Evolutionary conservation across 2,888 invertebrate species (phyloP), one percentile per base, ranked within the genome.

Genomic region (Nymphalis urticae): DNA sequence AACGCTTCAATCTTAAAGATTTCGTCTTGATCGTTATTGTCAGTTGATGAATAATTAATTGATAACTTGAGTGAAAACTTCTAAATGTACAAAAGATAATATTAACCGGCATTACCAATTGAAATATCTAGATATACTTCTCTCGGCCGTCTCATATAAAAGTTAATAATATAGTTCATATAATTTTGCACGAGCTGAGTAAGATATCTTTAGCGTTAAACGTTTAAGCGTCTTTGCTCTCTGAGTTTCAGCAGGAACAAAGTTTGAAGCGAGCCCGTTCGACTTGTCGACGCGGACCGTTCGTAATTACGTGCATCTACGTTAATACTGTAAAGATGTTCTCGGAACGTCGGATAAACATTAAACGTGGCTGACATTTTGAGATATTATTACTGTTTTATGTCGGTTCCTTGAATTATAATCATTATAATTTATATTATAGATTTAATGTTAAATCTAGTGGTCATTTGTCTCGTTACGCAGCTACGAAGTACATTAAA

Each of bases 281-380:
- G 84, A 85, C 82, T 86, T 86, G 84, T 85, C 85, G 85, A 81
- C 79, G 79, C 48, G 62, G 74, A 63, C 71, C 66, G 58, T 62
- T 69, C 58, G 62, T 63, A 69, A 69, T 73, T 64, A 71, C 64
- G 62, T 66, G 63, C 66, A 64, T 72, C 59, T 63, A 63, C 63
- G 62, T 56, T 63, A 68, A 51, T 10, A 62, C 51, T 68, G 67
- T 66, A 71, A 75, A 74, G 73, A 73, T 69, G 70, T 68, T 69
- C 66, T 63, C 66, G 66, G 71, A 59, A 72, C 61, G 60, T 48
- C 21, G 61, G 61, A 48, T 66, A 66, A 56, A 66, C 61, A 54
- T 61, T 65, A 19, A 47, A 60, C 59, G 58, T 16, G n/a, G 59
- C 59, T 59, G 62, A 65, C 51, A 42, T 65, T 66, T 54, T 66